These are phyloP conservation scores for Papilio xuthus DNA, from an alignment of 1,140 invertebrate species.

Conservation along the genomic window DNA sequence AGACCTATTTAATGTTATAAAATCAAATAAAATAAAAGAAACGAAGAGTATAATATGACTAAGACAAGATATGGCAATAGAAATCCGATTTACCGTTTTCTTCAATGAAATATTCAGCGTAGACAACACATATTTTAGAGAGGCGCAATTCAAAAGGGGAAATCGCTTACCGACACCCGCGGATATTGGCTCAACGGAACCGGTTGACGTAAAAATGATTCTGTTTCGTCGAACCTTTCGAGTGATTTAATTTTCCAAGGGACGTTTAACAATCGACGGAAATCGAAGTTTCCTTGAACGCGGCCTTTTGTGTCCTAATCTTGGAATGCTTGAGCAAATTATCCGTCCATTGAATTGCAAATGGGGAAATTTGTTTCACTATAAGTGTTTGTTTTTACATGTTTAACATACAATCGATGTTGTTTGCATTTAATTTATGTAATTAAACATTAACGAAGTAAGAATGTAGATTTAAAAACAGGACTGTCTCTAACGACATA, in stretches of 20 bases:
- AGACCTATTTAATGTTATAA: too few species aligned
- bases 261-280: conserved; percentile 58
- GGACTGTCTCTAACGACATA: neutral
- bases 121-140: conserved; percentile 24
- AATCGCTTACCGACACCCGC: conserved; percentile 47
- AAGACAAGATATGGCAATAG: neutral
- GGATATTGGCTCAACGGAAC: conserved; percentile 49
- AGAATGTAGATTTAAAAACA: neutral
- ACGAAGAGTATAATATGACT: neutral
- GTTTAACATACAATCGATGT: conserved; percentile 6
- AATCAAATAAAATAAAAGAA: neutral
- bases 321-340: conserved; percentile 55
- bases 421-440: neutral
- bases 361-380: conserved; percentile 18
- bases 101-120: conserved; percentile 11
- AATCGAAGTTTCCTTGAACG: conserved; percentile 56
- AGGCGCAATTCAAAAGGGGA: conserved; percentile 33
- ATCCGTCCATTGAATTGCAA: conserved; percentile 37
- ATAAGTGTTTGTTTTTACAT: conserved; percentile 6
- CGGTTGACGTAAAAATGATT: conserved; percentile 58
- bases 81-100: conserved; percentile 23
- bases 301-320: conserved; percentile 54
- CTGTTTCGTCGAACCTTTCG: conserved; percentile 53
- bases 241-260: conserved; percentile 56
- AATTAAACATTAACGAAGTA: neutral